Conservation (phyloP, 2,888 invertebrate species). For the Tortrix viridana region DNA sequence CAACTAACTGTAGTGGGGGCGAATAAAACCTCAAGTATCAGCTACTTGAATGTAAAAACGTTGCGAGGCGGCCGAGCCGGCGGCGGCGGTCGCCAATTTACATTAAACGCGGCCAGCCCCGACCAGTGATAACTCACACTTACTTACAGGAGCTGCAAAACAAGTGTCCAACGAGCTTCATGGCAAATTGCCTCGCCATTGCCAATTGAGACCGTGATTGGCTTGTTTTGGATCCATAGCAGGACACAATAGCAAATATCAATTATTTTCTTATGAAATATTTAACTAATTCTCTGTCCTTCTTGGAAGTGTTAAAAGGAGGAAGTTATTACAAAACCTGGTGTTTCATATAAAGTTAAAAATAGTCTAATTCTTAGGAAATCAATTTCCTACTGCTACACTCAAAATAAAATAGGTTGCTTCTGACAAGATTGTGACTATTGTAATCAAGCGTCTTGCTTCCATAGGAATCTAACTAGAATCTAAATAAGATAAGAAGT, state of each 20-base stretch:
- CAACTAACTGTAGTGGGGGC: constrained; percentile 64
- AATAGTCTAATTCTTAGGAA: too few species aligned
- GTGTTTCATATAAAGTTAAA: too few species aligned
- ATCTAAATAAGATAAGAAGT: too few species aligned
- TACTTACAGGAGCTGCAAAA: constrained; percentile 52
- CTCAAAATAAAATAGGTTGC: too few species aligned
- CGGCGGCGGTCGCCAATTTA: constrained; percentile 72
- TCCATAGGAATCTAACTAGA: too few species aligned
- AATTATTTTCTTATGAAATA: background rate
- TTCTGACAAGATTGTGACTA: too few species aligned
- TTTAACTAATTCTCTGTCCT: background rate
- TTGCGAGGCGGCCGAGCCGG: constrained; percentile 63
- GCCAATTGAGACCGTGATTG: constrained; percentile 31
- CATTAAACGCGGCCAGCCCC: constrained; percentile 78
- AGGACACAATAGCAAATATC: constrained; percentile 3
- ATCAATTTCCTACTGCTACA: too few species aligned
- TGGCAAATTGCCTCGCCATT: constrained; percentile 35
- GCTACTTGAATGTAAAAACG: constrained; percentile 79
- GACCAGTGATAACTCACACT: constrained; percentile 74
- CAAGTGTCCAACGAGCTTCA: constrained; percentile 50
- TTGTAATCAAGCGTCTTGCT: too few species aligned
- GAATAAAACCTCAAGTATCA: constrained; percentile 75
- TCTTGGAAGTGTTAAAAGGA: too few species aligned
- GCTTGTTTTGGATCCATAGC: constrained; percentile 22
- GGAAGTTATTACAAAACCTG: too few species aligned